A percentile compares a stretch with the other conserved stretches of the same genome.
Conservation (phyloP, 1,140 invertebrate species). For the Pristionchus pacificus region DNA sequence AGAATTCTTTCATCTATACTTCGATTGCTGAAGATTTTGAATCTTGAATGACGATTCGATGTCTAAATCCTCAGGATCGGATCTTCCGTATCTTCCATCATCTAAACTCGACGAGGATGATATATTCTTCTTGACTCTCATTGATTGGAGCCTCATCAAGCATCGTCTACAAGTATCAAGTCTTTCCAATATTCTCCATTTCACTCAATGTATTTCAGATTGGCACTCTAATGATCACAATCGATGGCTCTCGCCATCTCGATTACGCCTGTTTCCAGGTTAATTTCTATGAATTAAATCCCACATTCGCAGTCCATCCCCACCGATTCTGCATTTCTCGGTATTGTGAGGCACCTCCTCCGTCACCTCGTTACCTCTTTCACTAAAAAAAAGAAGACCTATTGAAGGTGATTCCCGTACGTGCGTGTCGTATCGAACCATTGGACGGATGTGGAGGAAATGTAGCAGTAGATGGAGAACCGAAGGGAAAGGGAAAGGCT, state of each 20-base stretch:
- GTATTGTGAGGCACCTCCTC: too few relatives aligned
- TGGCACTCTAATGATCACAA: neutral
- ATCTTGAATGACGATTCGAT: too few relatives aligned
- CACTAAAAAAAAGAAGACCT: too few relatives aligned
- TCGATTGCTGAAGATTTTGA: too few relatives aligned
- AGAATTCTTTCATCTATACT: too few relatives aligned
- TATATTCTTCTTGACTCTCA: neutral
- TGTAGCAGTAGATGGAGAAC: neutral
- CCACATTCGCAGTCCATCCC: too few relatives aligned
- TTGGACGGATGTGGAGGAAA: neutral
- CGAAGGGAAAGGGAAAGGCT: slow-evolving; percentile 1
- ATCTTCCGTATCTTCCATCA: neutral
- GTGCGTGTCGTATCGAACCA: neutral
- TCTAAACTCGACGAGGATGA: neutral
- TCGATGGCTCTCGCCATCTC: neutral
- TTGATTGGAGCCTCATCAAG: neutral
- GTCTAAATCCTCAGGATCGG: neutral
- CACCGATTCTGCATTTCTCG: too few relatives aligned
- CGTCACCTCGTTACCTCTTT: too few relatives aligned
- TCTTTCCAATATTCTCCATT: neutral
- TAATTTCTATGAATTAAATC: neutral
- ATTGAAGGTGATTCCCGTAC: neutral
- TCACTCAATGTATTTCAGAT: neutral
- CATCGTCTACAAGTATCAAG: neutral
- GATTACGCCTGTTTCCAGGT: neutral